Evolutionary conservation across 1,140 invertebrate species (phyloP).

Genomic region (Magallana gigas): DNA sequence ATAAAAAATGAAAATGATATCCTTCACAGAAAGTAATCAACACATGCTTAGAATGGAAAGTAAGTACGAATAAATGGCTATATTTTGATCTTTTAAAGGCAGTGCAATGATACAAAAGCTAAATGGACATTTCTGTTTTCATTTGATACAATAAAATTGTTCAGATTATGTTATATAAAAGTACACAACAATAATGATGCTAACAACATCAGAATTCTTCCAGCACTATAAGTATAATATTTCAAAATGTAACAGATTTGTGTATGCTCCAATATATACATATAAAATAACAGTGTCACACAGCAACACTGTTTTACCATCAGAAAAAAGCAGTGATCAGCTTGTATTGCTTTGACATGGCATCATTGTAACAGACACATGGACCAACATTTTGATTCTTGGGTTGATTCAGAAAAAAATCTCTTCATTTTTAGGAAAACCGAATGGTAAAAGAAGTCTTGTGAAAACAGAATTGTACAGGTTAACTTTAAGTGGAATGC

Average conservation of each 20-base stretch:
- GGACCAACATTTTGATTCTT: background rate
- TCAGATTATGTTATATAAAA: background rate
- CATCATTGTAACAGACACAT: background rate
- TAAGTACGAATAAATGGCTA: no score
- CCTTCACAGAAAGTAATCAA: no score
- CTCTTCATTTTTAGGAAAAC: no score
- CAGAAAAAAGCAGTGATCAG: background rate
- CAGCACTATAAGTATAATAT: conserved; percentile 32
- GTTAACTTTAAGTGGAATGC: background rate
- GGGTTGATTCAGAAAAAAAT: no score
- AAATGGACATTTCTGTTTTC: background rate
- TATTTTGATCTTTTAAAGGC: no score
- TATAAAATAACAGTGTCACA: background rate
- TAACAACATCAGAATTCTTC: background rate
- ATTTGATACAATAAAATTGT: background rate
- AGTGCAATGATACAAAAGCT: background rate
- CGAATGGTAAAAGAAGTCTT: background rate
- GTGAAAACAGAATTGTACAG: background rate
- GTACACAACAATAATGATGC: background rate
- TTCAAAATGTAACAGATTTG: conserved; percentile 25
- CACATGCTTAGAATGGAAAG: no score
- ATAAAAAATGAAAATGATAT: no score
- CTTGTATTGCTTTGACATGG: conserved; percentile 10
- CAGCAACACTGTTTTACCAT: background rate
- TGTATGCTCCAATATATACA: conserved; percentile 15